A percentile compares a stretch with the other conserved stretches of the same genome.
Conservation (phyloP, 92 coral and sea anemone species). For the Epizoanthus illoricatus region DNA sequence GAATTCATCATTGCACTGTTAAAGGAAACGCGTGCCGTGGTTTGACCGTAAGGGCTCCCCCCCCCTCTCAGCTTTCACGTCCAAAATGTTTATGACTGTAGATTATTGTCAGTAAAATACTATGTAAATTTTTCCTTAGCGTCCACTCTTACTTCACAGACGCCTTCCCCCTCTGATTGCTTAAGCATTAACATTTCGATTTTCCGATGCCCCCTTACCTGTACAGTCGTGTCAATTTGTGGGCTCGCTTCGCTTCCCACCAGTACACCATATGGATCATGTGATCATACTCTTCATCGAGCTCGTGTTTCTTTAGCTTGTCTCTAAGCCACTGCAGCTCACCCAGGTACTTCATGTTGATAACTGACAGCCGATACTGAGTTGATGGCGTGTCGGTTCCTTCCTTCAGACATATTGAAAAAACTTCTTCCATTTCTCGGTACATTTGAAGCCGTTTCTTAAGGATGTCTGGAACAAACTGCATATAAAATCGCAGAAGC, state of each 20-base stretch:
- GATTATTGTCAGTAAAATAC: too few species aligned
- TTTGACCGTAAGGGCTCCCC: too few species aligned
- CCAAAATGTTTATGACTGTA: background rate
- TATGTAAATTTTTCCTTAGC: too few species aligned
- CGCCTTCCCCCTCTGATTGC: too few species aligned
- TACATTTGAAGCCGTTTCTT: conserved; percentile 73
- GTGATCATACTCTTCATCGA: conserved; percentile 74
- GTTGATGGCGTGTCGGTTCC: conserved; percentile 39
- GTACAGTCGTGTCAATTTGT: conserved; percentile 77
- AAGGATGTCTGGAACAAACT: conserved; percentile 87
- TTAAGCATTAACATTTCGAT: too few species aligned
- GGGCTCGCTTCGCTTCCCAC: conserved; percentile 85
- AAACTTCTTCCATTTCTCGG: conserved; percentile 87
- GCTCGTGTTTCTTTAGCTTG: conserved; percentile 73
- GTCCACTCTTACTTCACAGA: too few species aligned
- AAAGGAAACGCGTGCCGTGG: too few species aligned
- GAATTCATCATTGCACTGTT: too few species aligned
- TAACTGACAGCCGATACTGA: conserved; percentile 51
- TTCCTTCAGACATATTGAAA: conserved; percentile 78
- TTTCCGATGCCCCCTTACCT: conserved; percentile 1
- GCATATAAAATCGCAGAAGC: conserved; percentile 69
- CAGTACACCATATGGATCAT: conserved; percentile 75
- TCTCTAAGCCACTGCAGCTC: conserved; percentile 82
- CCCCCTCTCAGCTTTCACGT: too few species aligned
- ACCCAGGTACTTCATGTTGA: conserved; percentile 63